Percentiles rank a stretch among this genome's conserved stretches.
These are phyloP conservation scores for Spinibarbus caldwelli DNA, from an alignment of 2,797 vertebrate genomes.

Conservation along the genomic window DNA sequence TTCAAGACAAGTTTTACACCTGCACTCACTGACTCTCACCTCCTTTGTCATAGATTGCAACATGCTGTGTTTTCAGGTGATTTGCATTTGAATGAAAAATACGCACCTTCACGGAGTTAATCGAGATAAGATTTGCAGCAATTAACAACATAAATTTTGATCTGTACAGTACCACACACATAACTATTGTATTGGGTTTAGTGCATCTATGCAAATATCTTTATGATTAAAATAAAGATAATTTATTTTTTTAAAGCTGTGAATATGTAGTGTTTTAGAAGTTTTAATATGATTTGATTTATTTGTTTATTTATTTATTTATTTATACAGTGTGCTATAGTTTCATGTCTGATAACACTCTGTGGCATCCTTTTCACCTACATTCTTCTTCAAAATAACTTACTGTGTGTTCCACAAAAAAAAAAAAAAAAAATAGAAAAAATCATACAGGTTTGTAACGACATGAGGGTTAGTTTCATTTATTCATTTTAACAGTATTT, in stretches of 20 bases:
- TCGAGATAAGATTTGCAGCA: neutral
- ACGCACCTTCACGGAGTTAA: neutral
- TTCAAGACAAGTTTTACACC: neutral
- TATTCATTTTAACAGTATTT: neutral
- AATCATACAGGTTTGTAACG: neutral
- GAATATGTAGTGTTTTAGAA: neutral
- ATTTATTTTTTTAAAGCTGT: neutral
- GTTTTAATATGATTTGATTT: too few species aligned
- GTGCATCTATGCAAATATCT: neutral
- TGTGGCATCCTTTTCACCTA: too few species aligned
- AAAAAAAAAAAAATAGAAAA: too few species aligned
- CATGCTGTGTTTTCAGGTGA: neutral
- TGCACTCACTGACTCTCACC: neutral
- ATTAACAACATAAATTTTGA: neutral
- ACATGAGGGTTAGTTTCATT: neutral
- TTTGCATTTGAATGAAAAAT: neutral
- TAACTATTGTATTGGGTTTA: neutral
- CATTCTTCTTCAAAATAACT: neutral
- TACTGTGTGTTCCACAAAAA: too few species aligned
- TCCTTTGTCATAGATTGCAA: neutral
- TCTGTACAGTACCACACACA: neutral
- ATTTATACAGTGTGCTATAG: too few species aligned
- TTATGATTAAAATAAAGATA: too few species aligned
- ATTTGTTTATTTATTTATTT: too few species aligned
- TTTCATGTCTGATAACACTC: too few species aligned